phyloP scores from a whole-genome alignment of 2,888 invertebrate genomes.

The Diadegma fenestrale region DNA sequence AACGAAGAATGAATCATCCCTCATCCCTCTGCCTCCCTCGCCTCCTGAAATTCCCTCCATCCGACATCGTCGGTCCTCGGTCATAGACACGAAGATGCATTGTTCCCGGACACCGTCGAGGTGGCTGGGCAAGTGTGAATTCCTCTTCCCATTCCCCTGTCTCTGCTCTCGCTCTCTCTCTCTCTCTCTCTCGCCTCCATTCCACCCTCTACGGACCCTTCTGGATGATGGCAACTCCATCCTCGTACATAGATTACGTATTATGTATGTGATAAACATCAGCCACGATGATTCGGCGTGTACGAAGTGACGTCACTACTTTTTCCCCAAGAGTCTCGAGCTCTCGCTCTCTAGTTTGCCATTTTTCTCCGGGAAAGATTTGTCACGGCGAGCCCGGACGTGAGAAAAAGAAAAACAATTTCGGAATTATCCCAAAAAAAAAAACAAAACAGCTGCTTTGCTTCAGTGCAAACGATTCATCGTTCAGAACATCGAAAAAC shows the following conservation, averaged over 20 bases:
- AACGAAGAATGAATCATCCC: constrained; percentile 55
- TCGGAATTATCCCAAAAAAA: neutral
- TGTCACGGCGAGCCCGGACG: neutral
- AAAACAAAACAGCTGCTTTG: neutral
- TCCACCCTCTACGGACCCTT: constrained; percentile 8
- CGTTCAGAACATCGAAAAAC: neutral
- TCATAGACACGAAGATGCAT: constrained; percentile 66
- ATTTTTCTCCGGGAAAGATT: neutral
- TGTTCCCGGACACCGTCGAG: constrained; percentile 59
- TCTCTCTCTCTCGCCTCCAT: neutral
- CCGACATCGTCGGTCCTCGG: constrained; percentile 55
- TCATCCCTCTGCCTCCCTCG: neutral
- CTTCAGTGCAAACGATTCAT: neutral
- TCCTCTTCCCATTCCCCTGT: neutral
- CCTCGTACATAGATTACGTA: constrained; percentile 21
- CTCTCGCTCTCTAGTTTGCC: neutral
- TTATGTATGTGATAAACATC: constrained; percentile 24
- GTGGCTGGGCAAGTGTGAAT: constrained; percentile 40
- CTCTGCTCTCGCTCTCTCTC: neutral
- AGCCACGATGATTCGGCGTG: neutral
- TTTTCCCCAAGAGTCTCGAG: neutral
- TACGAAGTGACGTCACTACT: neutral
- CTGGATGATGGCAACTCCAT: constrained; percentile 2
- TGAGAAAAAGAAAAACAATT: neutral
- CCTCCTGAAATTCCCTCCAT: constrained; percentile 15